phyloP scores from a whole-genome alignment of 2,113 vertebrate species.

The Aphyosemion australe region DNA sequence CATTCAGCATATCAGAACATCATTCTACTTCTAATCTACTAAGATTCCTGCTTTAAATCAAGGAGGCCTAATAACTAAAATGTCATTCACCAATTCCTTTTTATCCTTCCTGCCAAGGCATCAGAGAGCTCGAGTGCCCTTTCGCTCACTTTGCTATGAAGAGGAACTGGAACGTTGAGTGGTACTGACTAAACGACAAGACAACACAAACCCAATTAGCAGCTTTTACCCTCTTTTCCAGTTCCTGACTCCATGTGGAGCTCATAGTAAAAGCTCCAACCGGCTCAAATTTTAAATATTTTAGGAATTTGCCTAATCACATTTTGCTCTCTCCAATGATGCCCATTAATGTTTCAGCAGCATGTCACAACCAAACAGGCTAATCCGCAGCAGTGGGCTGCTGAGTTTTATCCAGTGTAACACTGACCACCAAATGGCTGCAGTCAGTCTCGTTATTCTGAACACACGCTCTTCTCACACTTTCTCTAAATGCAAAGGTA shows the following conservation, averaged over 20 bases:
- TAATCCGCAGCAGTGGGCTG: constrained; percentile 89
- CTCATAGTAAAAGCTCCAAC: constrained; percentile 95
- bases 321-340: constrained; percentile 92
- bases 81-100: constrained; percentile 18
- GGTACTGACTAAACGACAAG: constrained; percentile 83
- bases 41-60: constrained; percentile 6
- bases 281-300: constrained; percentile 98
- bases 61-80: constrained; percentile 1
- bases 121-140: constrained; percentile 38
- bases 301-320: constrained; percentile 99
- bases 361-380: constrained; percentile 89
- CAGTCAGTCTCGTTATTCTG: constrained; percentile 59
- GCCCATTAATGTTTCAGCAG: constrained; percentile 97
- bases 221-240: constrained; percentile 87
- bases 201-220: constrained; percentile 88
- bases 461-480: constrained; percentile 50
- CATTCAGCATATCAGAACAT: constrained; percentile 7
- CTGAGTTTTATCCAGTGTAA: constrained; percentile 89
- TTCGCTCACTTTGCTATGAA: constrained; percentile 61
- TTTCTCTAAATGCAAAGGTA: constrained; percentile 32
- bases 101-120: constrained; percentile 32
- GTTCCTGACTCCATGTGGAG: constrained; percentile 85
- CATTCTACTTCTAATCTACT: neutral
- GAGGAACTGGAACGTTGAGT: constrained; percentile 37
- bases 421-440: constrained; percentile 81